Evolutionary conservation across 1,140 invertebrate genomes (phyloP).

Genomic region (silkworm (Bombyx mori)): ASM3026992v2 NC_085121.1:9835001-9835500

Average conservation of each 20-base stretch:
- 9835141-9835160: no score
- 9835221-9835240: conserved; percentile 36
- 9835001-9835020: no score
- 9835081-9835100: no score
- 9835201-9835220: conserved; percentile 5
- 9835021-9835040: no score
- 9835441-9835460: conserved; percentile 9
- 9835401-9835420: no score
- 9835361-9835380: conserved; percentile 13
- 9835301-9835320: conserved; percentile 35
- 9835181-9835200: not conserved
- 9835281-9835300: conserved; percentile 33
- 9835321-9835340: conserved; percentile 65
- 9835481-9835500: conserved; percentile 10
- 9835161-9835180: no score
- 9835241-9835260: conserved; percentile 45
- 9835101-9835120: not conserved
- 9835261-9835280: conserved; percentile 39
- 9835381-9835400: no score
- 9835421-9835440: not conserved
- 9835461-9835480: conserved; percentile 25
- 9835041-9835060: no score
- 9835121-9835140: not conserved
- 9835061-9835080: no score
- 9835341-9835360: conserved; percentile 40